A percentile compares a stretch with the other conserved stretches of the same genome.
phyloP scores from a whole-genome alignment of 2,888 invertebrate genomes.

The Holacanthella duospinosa region DNA sequence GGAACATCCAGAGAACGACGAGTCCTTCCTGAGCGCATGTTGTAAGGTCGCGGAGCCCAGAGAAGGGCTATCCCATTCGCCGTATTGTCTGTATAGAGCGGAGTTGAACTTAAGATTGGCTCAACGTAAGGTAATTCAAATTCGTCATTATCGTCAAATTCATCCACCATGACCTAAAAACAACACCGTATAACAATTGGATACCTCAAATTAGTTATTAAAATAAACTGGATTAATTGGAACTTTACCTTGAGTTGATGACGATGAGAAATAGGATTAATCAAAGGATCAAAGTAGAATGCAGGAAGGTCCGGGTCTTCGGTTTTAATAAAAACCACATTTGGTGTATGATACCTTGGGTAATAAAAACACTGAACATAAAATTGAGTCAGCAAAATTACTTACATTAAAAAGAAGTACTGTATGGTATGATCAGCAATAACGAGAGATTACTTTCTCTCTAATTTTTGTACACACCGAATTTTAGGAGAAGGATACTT shows the following conservation, averaged over 20 bases:
- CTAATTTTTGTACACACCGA: too few relatives aligned
- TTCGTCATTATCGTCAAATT: conserved; percentile 81
- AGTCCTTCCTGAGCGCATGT: conserved; percentile 85
- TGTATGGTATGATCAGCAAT: conserved; percentile 14
- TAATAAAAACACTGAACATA: not conserved
- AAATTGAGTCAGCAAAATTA: too few relatives aligned
- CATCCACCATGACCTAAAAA: conserved; percentile 23
- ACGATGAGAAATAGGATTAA: conserved; percentile 95
- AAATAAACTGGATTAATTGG: too few relatives aligned
- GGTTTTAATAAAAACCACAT: conserved; percentile 98
- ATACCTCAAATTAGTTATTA: too few relatives aligned
- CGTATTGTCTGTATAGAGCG: conserved; percentile 95
- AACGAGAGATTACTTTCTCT: not conserved
- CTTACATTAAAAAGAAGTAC: not conserved
- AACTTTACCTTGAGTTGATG: conserved; percentile 69
- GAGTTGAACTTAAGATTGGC: conserved; percentile 87
- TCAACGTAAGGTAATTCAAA: conserved; percentile 84
- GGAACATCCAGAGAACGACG: conserved; percentile 95
- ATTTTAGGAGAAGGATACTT: too few relatives aligned
- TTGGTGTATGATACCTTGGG: conserved; percentile 93
- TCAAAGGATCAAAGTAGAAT: conserved; percentile 98
- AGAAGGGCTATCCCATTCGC: conserved; percentile 94
- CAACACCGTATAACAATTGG: too few relatives aligned
- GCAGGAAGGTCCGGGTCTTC: conserved; percentile 99
- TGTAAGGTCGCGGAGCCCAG: conserved; percentile 98